These are phyloP conservation scores for Trissolcus basalis DNA, from an alignment of 1,140 invertebrate genomes.

Conservation along the genomic window DNA sequence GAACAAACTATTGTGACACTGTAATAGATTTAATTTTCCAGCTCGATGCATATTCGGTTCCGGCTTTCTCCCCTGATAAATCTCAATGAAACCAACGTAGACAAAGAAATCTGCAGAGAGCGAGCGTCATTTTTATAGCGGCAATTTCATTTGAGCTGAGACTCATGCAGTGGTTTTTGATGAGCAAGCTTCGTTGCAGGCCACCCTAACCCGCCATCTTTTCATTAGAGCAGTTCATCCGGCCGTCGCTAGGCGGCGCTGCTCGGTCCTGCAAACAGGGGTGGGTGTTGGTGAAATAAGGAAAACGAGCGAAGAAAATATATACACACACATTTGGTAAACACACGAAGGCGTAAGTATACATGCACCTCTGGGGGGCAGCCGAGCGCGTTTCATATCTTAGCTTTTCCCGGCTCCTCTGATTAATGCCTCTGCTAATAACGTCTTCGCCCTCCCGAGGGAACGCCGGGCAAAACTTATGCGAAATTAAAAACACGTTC, in stretches of 20 bases:
- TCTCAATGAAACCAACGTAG: slow-evolving; percentile 5
- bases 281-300: background rate
- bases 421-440: slow-evolving; percentile 76
- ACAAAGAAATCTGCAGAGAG: slow-evolving; percentile 35
- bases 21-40: background rate
- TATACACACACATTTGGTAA: slow-evolving; percentile 32
- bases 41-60: slow-evolving; percentile 14
- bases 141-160: slow-evolving; percentile 75
- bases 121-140: slow-evolving; percentile 73
- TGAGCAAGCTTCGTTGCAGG: slow-evolving; percentile 55
- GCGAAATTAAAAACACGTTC: slow-evolving; percentile 75
- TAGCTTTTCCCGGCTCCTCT: slow-evolving; percentile 66
- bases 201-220: slow-evolving; percentile 68
- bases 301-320: slow-evolving; percentile 1
- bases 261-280: slow-evolving; percentile 28
- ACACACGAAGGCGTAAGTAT: slow-evolving; percentile 20
- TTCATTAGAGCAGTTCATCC: slow-evolving; percentile 71
- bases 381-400: background rate
- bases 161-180: slow-evolving; percentile 74
- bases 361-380: slow-evolving; percentile 2
- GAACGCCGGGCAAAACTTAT: slow-evolving; percentile 67
- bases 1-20: too few relatives aligned
- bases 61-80: background rate
- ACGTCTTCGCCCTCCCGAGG: slow-evolving; percentile 70
- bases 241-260: slow-evolving; percentile 66